Evolutionary conservation across 1,140 invertebrate species (phyloP), one percentile per base, ranked within the genome.

Genomic region (Pomacea maculata): DNA sequence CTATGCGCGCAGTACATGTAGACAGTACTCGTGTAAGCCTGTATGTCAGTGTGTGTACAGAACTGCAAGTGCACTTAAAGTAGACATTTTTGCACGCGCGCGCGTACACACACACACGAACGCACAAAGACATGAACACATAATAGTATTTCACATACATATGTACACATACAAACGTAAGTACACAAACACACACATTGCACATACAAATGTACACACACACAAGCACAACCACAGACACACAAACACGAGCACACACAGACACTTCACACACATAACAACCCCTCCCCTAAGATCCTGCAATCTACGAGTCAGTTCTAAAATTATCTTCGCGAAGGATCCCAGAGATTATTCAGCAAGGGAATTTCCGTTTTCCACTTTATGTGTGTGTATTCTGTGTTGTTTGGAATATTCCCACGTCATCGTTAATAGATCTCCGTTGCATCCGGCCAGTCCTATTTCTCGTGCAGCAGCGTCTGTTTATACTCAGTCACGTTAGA

Each of bases 171-270:
- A 75, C 74, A 55, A 29, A 75, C 74, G 52, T 34, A 75, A 29
- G 54, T 34, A 75, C 74, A 75, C 74, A 75, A 25, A 25, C 74
- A 75, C 74, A 75, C 74, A 75, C 74, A 75, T 34, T 71, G 55
- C 21, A 34, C 25, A 73, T 54, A 71, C 71, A 73, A 3, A 73
- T 17, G n/a, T 21, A 73, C 29, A 45, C 25, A 73, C 71, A 73
- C 71, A 73, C 71, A 45, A 34, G 45, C 71, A 73, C 71, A 73
- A 34, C 21, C 71, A 73, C 71, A 73, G 34, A 73, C 71, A n/a
- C 25, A 14, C 71, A 12, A 12, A 73, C 71, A 52, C 71, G 45
- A 4, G 0, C 71, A 73, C 71, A 73, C 71, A 12, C 25, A 34
- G 0, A 73, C 71, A 73, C 25, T 52, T 25, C 15, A 14, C 19